Percentiles rank a stretch among this genome's conserved stretches.
These are phyloP conservation scores for Chloroceryle amazona DNA, from an alignment of 2,797 vertebrate genomes.

Conservation along the genomic window DNA sequence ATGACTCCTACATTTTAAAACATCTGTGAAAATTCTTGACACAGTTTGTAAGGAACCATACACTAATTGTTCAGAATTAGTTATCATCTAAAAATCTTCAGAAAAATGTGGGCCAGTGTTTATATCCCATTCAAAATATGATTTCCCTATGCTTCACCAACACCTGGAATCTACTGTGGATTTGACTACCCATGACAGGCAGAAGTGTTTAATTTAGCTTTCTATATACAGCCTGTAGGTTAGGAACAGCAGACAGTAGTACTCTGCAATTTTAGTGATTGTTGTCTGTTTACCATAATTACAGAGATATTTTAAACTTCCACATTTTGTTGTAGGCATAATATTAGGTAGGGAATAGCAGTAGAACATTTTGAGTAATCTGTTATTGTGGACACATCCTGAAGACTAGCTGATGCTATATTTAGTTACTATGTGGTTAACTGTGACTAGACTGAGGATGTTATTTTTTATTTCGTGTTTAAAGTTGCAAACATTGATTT, in stretches of 20 bases:
- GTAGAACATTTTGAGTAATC: constrained; percentile 73
- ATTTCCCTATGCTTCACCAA: background rate
- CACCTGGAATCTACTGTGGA: constrained; percentile 27
- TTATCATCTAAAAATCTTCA: background rate
- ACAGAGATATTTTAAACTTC: constrained; percentile 74
- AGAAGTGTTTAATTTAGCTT: constrained; percentile 70
- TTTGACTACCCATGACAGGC: background rate
- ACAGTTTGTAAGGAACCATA: background rate
- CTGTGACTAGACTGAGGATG: constrained; percentile 37
- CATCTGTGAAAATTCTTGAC: background rate
- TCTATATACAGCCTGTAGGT: constrained; percentile 69
- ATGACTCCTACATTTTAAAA: background rate
- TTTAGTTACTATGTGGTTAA: constrained; percentile 64
- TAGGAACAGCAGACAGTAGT: constrained; percentile 42
- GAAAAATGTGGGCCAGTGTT: background rate
- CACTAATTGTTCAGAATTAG: background rate
- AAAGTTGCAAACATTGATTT: constrained; percentile 33
- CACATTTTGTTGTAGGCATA: constrained; percentile 72
- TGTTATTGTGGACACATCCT: constrained; percentile 76
- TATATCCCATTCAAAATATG: background rate
- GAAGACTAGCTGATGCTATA: constrained; percentile 58
- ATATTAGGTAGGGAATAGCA: constrained; percentile 74
- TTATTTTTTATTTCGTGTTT: constrained; percentile 13
- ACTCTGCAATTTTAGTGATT: constrained; percentile 74
- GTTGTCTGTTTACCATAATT: constrained; percentile 78